Percentiles rank a stretch among this genome's conserved stretches.
phyloP scores from a whole-genome alignment of 2,113 vertebrate species.

The Nothoprocta perdicaria region DNA sequence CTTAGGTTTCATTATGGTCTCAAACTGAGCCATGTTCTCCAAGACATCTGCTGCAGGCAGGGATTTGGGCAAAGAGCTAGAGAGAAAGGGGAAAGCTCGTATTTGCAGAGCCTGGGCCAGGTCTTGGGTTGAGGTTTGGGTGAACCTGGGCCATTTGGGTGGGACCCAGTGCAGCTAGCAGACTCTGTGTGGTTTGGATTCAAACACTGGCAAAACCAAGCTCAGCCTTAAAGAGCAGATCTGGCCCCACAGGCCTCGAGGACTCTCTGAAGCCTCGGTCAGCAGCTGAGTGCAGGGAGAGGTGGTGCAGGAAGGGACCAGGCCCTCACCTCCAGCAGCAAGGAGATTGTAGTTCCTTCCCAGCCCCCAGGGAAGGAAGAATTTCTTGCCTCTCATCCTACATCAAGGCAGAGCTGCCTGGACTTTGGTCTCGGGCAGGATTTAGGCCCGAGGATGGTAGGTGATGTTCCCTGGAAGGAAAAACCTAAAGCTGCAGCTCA shows the following conservation, averaged over 20 bases:
- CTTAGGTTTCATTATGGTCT: slow-evolving; percentile 11
- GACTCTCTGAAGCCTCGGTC: neutral
- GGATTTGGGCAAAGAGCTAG: neutral
- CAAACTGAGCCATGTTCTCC: slow-evolving; percentile 18
- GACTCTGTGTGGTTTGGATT: slow-evolving; percentile 52
- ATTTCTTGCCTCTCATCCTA: neutral
- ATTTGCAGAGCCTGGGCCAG: neutral
- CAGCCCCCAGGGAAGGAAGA: neutral
- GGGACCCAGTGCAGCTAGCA: neutral
- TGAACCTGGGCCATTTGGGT: slow-evolving; percentile 56
- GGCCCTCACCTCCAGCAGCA: too few relatives aligned
- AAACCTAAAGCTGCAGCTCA: neutral
- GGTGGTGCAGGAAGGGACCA: too few relatives aligned
- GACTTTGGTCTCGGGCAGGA: neutral
- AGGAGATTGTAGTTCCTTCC: neutral
- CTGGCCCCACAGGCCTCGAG: neutral
- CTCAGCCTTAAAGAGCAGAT: neutral
- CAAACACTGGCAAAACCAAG: neutral
- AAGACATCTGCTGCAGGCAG: slow-evolving; percentile 13
- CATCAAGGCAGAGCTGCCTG: neutral
- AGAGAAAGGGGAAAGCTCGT: neutral
- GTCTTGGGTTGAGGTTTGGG: slow-evolving; percentile 4
- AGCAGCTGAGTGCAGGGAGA: too few relatives aligned
- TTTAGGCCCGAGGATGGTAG: neutral
- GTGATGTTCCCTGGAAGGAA: neutral